phyloP scores from a whole-genome alignment of 2,888 invertebrate genomes.

The Dinocampus coccinellae region DNA sequence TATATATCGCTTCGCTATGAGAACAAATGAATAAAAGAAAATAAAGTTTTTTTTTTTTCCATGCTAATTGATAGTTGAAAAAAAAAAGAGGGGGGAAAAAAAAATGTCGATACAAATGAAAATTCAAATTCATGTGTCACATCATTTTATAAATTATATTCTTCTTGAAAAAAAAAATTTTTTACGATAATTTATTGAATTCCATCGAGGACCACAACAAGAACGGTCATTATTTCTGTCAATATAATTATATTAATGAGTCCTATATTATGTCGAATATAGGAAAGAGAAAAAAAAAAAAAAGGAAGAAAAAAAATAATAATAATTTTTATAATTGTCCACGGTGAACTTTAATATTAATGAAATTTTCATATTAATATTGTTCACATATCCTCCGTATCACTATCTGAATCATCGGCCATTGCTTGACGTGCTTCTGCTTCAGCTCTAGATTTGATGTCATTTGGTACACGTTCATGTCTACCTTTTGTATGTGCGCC shows the following conservation, averaged over 20 bases:
- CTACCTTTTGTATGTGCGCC: constrained; percentile 83
- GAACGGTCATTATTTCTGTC: background rate
- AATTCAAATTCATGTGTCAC: background rate
- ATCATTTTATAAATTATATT: background rate
- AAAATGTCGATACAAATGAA: too few relatives aligned
- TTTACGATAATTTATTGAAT: background rate
- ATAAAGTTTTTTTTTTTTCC: too few relatives aligned
- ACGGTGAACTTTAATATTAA: constrained; percentile 38
- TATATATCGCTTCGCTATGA: too few relatives aligned
- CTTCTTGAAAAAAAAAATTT: background rate
- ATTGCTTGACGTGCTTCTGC: constrained; percentile 89
- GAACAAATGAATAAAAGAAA: too few relatives aligned
- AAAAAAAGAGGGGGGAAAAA: background rate
- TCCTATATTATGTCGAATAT: background rate
- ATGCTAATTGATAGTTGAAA: background rate
- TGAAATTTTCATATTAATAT: constrained; percentile 24
- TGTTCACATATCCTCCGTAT: constrained; percentile 80
- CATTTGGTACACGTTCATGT: constrained; percentile 85
- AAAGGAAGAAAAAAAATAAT: constrained; percentile 26
- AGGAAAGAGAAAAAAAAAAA: constrained; percentile 26
- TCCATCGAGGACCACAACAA: background rate
- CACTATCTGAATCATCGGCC: constrained; percentile 89
- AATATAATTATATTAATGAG: background rate
- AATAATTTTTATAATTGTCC: too few relatives aligned
- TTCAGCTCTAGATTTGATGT: constrained; percentile 86